A percentile compares a stretch with the other conserved stretches of the same genome.
These are phyloP conservation scores for Piaya cayana DNA, from an alignment of 2,113 vertebrate species.

Conservation along the genomic window DNA sequence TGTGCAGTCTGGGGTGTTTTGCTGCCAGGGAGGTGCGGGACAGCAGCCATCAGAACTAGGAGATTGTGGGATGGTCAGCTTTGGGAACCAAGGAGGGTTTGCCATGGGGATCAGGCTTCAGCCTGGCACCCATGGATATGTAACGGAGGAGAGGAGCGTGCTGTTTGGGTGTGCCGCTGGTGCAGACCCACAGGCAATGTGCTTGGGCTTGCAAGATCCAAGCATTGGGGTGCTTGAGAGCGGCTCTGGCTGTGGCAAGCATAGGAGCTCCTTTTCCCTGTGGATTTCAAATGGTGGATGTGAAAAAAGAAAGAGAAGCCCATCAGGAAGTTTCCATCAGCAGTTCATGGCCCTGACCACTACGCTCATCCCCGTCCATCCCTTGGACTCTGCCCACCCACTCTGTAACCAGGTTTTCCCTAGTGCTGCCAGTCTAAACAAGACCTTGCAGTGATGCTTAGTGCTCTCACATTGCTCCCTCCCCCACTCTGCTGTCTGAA, in stretches of 20 bases:
- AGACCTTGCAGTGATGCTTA: conserved; percentile 36
- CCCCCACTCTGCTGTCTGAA: conserved; percentile 23
- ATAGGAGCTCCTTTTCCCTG: neutral
- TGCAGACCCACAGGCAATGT: accelerated
- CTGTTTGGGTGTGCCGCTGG: accelerated
- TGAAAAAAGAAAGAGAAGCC: neutral
- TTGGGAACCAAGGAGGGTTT: neutral
- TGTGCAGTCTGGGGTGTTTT: neutral
- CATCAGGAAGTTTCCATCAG: neutral
- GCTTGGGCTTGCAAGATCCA: neutral
- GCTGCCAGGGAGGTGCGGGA: neutral
- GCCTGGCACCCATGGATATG: accelerated
- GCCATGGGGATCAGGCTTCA: neutral
- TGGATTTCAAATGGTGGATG: neutral
- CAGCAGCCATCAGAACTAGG: neutral
- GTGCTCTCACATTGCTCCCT: neutral
- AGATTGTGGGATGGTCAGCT: neutral
- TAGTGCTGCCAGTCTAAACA: neutral
- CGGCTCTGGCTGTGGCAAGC: accelerated
- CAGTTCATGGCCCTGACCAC: neutral
- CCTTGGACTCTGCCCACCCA: neutral
- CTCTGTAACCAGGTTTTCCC: neutral
- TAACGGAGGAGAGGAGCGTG: neutral
- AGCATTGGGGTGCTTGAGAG: neutral
- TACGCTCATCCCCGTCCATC: neutral